Percentiles rank a stretch among this genome's conserved stretches.
Evolutionary conservation across 2,797 vertebrate species (phyloP).

Genomic region (Mormyrops attenuatus): DNA sequence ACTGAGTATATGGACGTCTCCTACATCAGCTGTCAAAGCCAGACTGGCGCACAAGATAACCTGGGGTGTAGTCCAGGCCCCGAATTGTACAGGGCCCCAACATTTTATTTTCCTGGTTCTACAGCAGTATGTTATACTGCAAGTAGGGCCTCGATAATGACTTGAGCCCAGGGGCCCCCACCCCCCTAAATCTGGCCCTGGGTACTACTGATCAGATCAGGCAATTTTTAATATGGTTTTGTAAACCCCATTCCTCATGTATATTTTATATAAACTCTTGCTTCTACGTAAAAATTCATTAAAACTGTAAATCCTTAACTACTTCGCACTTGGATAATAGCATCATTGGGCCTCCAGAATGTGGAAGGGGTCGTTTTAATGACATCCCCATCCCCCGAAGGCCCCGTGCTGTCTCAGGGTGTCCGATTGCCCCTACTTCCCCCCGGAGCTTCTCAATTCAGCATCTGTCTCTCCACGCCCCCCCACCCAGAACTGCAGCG

Average conservation of each 20-base stretch:
- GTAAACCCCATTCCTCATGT: background rate
- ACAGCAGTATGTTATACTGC: background rate
- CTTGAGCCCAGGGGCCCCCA: background rate
- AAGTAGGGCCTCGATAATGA: background rate
- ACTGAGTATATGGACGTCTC: background rate
- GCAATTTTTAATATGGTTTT: background rate
- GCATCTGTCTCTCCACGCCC: background rate
- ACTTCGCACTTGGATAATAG: background rate
- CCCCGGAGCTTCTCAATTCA: background rate
- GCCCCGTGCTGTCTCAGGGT: background rate
- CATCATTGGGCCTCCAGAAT: background rate
- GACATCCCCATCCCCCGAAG: background rate
- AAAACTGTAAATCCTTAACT: background rate
- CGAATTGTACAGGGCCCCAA: background rate
- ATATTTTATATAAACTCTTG: background rate
- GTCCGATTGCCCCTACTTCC: background rate
- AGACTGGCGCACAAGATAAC: background rate
- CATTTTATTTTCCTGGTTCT: background rate
- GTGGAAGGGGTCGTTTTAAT: background rate
- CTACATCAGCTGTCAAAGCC: background rate
- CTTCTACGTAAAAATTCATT: background rate
- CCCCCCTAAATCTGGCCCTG: background rate
- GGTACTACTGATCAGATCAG: background rate
- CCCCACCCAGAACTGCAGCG: conserved; percentile 67
- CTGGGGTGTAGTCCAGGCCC: background rate